Percentiles rank a stretch among this genome's conserved stretches.
Conservation (phyloP, 2,888 invertebrate genomes). For the Margaritifera margaritifera region DNA sequence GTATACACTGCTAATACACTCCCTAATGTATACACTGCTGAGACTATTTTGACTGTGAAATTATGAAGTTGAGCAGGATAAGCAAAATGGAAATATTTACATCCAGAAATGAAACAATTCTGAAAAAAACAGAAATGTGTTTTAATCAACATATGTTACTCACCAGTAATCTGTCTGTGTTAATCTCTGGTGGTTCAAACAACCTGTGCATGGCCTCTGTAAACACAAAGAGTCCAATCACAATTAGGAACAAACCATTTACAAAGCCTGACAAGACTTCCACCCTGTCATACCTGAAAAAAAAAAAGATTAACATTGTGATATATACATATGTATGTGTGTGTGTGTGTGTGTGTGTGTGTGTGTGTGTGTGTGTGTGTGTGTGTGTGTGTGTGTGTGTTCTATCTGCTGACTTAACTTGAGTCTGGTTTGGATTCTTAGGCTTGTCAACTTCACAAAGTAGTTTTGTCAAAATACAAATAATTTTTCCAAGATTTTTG, state of each 20-base stretch:
- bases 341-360: neutral
- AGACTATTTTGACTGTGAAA: no score
- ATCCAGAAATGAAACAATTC: no score
- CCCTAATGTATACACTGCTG: no score
- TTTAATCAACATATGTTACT: slow-evolving; percentile 31
- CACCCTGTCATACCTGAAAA: slow-evolving; percentile 74
- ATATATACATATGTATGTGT: neutral
- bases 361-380: neutral
- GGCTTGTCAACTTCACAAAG: neutral
- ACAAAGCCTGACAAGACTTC: slow-evolving; percentile 78
- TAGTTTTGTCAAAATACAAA: no score
- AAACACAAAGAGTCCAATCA: slow-evolving; percentile 77
- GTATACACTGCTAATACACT: no score
- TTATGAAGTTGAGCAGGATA: no score
- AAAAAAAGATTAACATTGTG: neutral
- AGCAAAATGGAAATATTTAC: no score
- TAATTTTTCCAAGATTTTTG: no score
- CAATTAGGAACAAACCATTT: slow-evolving; percentile 77
- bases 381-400: neutral
- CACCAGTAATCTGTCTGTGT: slow-evolving; percentile 76
- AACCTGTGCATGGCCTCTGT: slow-evolving; percentile 75
- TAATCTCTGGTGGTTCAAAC: slow-evolving; percentile 76
- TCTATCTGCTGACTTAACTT: neutral
- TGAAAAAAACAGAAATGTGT: no score
- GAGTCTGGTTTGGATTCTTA: neutral